phyloP scores from a whole-genome alignment of 2,888 invertebrate genomes.

The Euclidia mi region DNA sequence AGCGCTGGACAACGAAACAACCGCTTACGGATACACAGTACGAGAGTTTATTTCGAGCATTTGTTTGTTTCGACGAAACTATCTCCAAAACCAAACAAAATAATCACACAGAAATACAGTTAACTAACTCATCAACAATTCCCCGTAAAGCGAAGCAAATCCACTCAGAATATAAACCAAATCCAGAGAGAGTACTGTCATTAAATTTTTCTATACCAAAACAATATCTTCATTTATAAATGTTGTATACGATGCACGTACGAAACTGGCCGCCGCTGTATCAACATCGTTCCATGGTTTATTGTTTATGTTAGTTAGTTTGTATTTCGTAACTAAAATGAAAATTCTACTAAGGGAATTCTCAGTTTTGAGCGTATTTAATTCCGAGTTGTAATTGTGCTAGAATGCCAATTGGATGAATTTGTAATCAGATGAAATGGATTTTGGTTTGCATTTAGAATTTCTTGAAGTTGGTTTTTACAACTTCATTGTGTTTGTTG shows the following conservation, averaged over 20 bases:
- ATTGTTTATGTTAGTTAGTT: constrained; percentile 51
- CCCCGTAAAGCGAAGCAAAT: background rate
- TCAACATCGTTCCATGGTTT: constrained; percentile 54
- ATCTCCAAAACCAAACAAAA: background rate
- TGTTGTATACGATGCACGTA: constrained; percentile 57
- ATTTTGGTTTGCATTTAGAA: too few relatives aligned
- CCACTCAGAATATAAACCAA: constrained; percentile 1
- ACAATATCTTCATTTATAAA: constrained; percentile 43
- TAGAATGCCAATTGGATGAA: background rate
- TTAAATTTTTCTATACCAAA: constrained; percentile 28
- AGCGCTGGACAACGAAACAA: too few relatives aligned
- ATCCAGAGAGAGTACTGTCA: background rate
- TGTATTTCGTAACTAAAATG: constrained; percentile 53
- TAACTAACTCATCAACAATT: background rate
- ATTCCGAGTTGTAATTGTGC: background rate
- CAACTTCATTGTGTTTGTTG: too few relatives aligned
- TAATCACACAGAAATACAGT: background rate
- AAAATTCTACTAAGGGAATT: constrained; percentile 23
- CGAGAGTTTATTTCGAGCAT: too few relatives aligned
- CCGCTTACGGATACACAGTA: too few relatives aligned
- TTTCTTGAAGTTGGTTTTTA: too few relatives aligned
- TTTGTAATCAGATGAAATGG: too few relatives aligned
- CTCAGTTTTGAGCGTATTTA: constrained; percentile 1
- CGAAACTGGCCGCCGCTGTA: constrained; percentile 38
- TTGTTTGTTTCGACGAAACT: too few relatives aligned